Conservation (phyloP, 2,797 vertebrate genomes). For the Chloroceryle inda region DNA sequence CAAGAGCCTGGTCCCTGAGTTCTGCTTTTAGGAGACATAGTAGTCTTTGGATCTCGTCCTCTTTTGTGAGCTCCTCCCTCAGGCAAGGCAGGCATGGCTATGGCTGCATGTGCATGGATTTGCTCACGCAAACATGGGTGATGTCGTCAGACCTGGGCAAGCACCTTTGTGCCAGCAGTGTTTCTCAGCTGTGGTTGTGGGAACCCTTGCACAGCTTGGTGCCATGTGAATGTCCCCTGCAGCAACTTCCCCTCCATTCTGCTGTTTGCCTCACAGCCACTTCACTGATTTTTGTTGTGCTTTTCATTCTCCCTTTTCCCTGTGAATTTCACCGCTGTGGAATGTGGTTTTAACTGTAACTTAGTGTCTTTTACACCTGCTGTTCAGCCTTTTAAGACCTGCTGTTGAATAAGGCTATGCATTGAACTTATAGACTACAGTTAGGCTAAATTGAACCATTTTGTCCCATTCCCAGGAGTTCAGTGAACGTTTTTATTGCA, state of each 20-base stretch:
- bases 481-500: not conserved
- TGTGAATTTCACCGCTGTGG: not conserved
- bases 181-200: not conserved
- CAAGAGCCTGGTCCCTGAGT: not conserved
- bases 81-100: not conserved
- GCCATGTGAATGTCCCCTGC: accelerated
- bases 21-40: not conserved
- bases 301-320: not conserved
- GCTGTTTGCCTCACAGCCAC: not conserved
- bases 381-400: not conserved
- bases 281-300: not conserved
- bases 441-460: not conserved
- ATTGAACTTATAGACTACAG: not conserved
- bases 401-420: not conserved
- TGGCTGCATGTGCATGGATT: not conserved
- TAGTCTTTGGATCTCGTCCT: not conserved
- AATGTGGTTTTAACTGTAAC: not conserved
- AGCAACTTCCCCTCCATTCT: not conserved
- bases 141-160: not conserved
- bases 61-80: not conserved
- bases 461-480: not conserved
- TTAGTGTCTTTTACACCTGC: not conserved
- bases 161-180: not conserved
- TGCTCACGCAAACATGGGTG: not conserved
- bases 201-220: not conserved